These are phyloP conservation scores for Echinops telfairi DNA, from an alignment of 2,113 vertebrate species.

Conservation along the genomic window DNA sequence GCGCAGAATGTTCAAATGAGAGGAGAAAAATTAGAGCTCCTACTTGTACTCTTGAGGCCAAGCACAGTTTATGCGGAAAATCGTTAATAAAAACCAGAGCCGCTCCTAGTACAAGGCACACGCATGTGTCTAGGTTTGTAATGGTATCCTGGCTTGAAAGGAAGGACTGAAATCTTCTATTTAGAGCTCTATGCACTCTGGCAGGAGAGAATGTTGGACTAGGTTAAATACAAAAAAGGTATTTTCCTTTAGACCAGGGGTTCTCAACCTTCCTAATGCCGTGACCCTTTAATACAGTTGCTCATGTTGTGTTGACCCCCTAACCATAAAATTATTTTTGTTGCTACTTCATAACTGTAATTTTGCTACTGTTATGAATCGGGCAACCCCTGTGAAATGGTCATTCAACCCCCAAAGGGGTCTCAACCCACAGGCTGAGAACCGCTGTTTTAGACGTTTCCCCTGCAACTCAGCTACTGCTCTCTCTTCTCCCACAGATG, in stretches of 20 bases:
- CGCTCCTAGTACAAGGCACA: not conserved
- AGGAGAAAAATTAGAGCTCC: not conserved
- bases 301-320: too few species aligned
- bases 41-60: conserved; percentile 6
- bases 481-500: conserved; percentile 90
- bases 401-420: too few species aligned
- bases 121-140: not conserved
- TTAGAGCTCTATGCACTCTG: not conserved
- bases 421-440: too few species aligned
- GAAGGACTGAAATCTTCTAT: not conserved
- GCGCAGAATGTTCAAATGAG: conserved; percentile 55
- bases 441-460: not conserved
- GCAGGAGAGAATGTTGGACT: conserved; percentile 28
- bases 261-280: too few species aligned
- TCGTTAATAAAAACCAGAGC: not conserved
- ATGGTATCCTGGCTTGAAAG: conserved; percentile 45
- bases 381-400: too few species aligned
- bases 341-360: too few species aligned
- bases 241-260: conserved; percentile 5
- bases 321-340: too few species aligned
- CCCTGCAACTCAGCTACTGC: not conserved
- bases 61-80: not conserved
- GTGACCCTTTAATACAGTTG: too few species aligned
- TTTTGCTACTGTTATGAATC: too few species aligned
- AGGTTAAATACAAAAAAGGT: conserved; percentile 36